phyloP scores from a whole-genome alignment of 2,888 invertebrate genomes.

The Eumerus sabulonum region DNA sequence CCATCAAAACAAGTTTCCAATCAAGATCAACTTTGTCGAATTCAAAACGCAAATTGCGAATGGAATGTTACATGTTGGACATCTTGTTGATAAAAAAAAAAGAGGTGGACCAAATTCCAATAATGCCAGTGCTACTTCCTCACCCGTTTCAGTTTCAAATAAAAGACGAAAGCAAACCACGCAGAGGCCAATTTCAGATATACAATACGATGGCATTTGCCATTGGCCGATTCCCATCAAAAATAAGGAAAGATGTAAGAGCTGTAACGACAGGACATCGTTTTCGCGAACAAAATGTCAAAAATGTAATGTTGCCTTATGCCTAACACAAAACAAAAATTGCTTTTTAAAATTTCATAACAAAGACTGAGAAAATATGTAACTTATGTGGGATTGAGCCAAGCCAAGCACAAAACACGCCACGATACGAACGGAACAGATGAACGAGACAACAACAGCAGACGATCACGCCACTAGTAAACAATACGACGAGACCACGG shows the following conservation, averaged over 20 bases:
- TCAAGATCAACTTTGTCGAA: no score
- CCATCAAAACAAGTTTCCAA: conserved; percentile 5
- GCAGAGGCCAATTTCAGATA: conserved; percentile 7
- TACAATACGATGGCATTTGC: conserved; percentile 10
- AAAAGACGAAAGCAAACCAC: background rate
- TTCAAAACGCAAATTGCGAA: conserved; percentile 7
- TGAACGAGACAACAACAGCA: no score
- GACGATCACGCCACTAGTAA: no score
- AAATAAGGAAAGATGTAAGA: conserved; percentile 10
- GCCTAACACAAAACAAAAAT: background rate
- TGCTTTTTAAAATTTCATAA: no score
- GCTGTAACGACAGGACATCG: background rate
- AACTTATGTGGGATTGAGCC: no score
- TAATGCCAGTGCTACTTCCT: conserved; percentile 13
- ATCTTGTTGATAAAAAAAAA: conserved; percentile 23
- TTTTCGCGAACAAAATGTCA: conserved; percentile 2
- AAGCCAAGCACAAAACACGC: no score
- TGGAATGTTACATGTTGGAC: conserved; percentile 20
- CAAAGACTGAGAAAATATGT: no score
- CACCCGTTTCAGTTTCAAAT: conserved; percentile 15
- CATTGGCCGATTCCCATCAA: conserved; percentile 9
- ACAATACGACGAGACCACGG: no score
- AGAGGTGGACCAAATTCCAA: conserved; percentile 12
- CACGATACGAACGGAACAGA: no score
- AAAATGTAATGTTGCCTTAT: conserved; percentile 8